Evolutionary conservation across 1,140 invertebrate genomes (phyloP).

Genomic region (Drosophila subobscura): DNA sequence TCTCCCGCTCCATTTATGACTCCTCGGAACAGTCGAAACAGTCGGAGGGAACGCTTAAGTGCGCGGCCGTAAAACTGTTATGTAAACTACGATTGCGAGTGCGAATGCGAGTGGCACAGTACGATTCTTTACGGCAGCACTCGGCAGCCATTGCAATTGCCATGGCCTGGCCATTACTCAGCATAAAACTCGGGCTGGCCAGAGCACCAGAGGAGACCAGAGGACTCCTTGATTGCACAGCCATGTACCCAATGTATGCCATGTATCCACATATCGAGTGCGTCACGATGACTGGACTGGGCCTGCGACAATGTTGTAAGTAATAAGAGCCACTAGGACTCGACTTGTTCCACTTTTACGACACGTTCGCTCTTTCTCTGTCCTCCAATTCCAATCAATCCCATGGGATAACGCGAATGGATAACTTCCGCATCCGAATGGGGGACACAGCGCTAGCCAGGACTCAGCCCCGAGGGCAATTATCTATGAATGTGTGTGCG

Average conservation of each 20-base stretch:
- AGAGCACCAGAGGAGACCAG: constrained; percentile 5
- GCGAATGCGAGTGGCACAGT: constrained; percentile 23
- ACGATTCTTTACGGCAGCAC: constrained; percentile 52
- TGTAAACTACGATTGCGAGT: constrained; percentile 48
- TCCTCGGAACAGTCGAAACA: not conserved
- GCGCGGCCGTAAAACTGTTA: constrained; percentile 53
- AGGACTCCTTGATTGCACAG: constrained; percentile 40
- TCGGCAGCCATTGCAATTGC: constrained; percentile 39
- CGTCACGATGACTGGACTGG: constrained; percentile 19
- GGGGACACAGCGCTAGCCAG: not conserved
- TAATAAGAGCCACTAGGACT: constrained; percentile 34
- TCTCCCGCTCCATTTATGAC: constrained; percentile 46
- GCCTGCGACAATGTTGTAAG: constrained; percentile 56
- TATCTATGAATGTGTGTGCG: constrained; percentile 33
- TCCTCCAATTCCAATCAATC: constrained; percentile 35
- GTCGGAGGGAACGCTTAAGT: constrained; percentile 48
- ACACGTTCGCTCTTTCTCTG: constrained; percentile 4
- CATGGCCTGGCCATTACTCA: constrained; percentile 49
- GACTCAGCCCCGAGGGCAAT: constrained; percentile 19
- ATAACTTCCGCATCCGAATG: not conserved
- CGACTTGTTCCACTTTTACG: constrained; percentile 32
- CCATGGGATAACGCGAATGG: not conserved
- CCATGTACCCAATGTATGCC: constrained; percentile 13
- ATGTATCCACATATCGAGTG: constrained; percentile 14
- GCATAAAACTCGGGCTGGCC: constrained; percentile 39